Conservation (phyloP, 1,140 invertebrate species). For the Rhagoletis zephyria region DNA sequence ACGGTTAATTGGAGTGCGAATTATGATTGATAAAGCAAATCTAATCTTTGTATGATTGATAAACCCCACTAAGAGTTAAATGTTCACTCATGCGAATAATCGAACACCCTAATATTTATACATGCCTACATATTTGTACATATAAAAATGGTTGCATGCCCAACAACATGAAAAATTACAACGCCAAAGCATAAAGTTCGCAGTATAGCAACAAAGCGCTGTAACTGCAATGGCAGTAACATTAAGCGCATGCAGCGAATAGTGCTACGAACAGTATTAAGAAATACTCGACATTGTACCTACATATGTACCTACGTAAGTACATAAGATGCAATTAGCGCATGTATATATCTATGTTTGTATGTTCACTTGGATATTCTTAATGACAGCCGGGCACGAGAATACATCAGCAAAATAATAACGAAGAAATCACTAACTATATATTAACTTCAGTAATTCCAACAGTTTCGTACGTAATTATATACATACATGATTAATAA, state of each 20-base stretch:
- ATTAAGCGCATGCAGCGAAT: neutral
- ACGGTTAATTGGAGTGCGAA: too few species aligned
- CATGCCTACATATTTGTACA: too few species aligned
- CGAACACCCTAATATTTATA: neutral
- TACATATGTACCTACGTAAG: neutral
- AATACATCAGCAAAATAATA: neutral
- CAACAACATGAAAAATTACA: conserved; percentile 17
- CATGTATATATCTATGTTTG: neutral
- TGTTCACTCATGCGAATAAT: too few species aligned
- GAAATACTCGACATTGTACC: neutral
- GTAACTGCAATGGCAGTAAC: too few species aligned
- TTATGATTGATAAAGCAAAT: too few species aligned
- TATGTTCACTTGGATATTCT: neutral
- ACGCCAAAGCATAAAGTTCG: neutral
- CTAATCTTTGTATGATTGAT: too few species aligned
- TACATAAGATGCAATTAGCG: neutral
- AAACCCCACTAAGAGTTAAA: too few species aligned
- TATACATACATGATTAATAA: too few species aligned
- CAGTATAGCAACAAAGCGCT: neutral
- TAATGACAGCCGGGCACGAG: neutral
- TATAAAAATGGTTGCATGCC: neutral
- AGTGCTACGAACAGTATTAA: neutral
- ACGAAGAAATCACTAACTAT: too few species aligned
- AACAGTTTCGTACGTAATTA: too few species aligned
- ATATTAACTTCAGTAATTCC: too few species aligned